Base-by-base conservation (phyloP, 2,113 vertebrate genomes). In the Lepus timidus region DNA sequence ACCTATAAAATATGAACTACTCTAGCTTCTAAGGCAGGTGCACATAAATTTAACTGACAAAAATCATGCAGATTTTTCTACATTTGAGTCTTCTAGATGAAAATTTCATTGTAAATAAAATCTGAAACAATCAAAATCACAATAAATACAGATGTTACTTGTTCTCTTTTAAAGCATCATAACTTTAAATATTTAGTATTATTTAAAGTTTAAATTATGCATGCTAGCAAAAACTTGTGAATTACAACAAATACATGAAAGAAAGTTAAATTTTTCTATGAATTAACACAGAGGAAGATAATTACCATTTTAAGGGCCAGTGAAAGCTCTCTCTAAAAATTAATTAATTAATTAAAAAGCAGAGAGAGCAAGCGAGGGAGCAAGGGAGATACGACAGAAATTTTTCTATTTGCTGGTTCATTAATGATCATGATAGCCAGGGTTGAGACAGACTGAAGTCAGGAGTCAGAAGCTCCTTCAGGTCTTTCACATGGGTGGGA, bases 1-100 rank as follows among this genome's bases (percentile, higher is more conserved):
- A 61, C 19, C 73, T 87, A 84, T 95, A 80, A 95, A 94, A 93
- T 80, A 87, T 65, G 65, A 93, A 87, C 7, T 96, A 90, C 39
- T 94, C 7, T 85, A 90, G 9, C 23, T 29, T 2, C 3, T 76
- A 85, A 94, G 51, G 9, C 73, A 95, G 31, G 4, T 29, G 4
- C 39, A 88, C 27, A 55, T 71, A 90, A 88, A 92, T 96, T 84
- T 80, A 87, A 39, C 61, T 68, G 49, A 67, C 29, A 85, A 92
- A 93, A 84, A 31, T 49, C 19, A 67, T 33, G 11, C 25, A 51
- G 44, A 62, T 16, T 49, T 81, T 90, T 87, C 33, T 87, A 73
- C 4, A 71, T 84, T 81, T 70, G 11, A 87, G 4, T 67, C 23
- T 85, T 4, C 6, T 81, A 61, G 22, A 74, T 20, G 91, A 55